Conservation (phyloP, 2,888 invertebrate species). For the Daptonema setosum region DNA sequence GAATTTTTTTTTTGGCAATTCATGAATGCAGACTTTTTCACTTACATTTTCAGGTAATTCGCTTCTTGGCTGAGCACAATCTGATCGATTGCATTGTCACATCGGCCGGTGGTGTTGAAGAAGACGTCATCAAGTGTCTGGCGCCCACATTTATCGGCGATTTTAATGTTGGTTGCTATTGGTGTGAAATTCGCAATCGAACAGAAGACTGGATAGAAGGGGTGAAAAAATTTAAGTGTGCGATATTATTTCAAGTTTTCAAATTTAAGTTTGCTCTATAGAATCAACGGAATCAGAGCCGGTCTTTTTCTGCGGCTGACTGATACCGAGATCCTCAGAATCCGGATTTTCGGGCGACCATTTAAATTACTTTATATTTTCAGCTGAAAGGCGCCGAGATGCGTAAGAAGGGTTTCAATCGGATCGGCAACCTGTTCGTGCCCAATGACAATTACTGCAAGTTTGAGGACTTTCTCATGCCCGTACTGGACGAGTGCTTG, state of each 20-base stretch:
- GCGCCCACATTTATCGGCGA: slow-evolving; percentile 81
- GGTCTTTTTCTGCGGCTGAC: too few species aligned
- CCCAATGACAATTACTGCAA: slow-evolving; percentile 94
- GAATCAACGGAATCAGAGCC: too few species aligned
- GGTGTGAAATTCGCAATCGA: too few species aligned
- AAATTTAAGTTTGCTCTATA: too few species aligned
- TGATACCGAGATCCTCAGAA: too few species aligned
- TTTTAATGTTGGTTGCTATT: slow-evolving; percentile 44
- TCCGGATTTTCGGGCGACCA: too few species aligned
- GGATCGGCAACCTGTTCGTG: slow-evolving; percentile 76
- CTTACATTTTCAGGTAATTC: slow-evolving; percentile 42
- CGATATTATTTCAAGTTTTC: neutral
- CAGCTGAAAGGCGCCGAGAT: slow-evolving; percentile 31
- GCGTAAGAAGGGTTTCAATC: slow-evolving; percentile 63
- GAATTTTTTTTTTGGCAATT: too few species aligned
- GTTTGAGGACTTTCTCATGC: slow-evolving; percentile 86
- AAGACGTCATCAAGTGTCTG: slow-evolving; percentile 93
- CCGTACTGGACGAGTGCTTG: slow-evolving; percentile 68
- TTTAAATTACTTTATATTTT: slow-evolving; percentile 10
- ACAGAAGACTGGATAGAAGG: slow-evolving; percentile 42
- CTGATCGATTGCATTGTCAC: slow-evolving; percentile 84
- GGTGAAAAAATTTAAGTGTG: slow-evolving; percentile 4
- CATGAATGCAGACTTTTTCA: too few species aligned
- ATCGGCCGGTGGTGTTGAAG: slow-evolving; percentile 91
- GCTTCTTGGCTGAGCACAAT: slow-evolving; percentile 50